Evolutionary conservation across 2,113 vertebrate genomes (phyloP).

Genomic region (Ia io): DNA sequence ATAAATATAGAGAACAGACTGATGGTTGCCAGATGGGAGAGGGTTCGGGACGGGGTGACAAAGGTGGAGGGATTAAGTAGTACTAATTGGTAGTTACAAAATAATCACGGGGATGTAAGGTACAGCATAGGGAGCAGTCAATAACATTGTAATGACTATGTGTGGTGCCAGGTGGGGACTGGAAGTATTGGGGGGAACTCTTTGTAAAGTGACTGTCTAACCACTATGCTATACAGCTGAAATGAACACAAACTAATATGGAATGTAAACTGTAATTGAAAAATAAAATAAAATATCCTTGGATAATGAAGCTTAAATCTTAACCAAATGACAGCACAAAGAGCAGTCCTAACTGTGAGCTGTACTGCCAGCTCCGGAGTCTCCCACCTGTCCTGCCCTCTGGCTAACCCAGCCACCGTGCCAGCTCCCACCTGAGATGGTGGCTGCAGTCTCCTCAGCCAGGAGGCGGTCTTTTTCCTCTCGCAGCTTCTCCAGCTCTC

Average conservation of each 20-base stretch:
- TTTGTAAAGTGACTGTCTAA: background rate
- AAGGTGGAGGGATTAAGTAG: background rate
- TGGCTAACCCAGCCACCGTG: fast-evolving
- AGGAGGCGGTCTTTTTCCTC: conserved; percentile 95
- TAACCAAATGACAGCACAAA: background rate
- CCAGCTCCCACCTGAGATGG: conserved; percentile 89
- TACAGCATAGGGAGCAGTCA: background rate
- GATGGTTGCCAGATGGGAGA: background rate
- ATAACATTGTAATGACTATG: background rate
- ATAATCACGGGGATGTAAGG: background rate
- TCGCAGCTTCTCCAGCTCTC: conserved; percentile 94
- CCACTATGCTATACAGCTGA: background rate
- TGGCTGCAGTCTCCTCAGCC: conserved; percentile 96
- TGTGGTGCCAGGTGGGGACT: background rate
- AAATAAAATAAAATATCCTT: background rate
- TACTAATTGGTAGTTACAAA: background rate
- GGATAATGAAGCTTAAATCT: background rate
- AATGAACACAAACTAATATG: background rate
- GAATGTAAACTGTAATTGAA: background rate
- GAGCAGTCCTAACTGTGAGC: background rate
- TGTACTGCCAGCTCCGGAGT: background rate
- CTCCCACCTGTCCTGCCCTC: background rate
- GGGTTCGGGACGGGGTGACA: background rate
- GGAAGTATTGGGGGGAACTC: background rate
- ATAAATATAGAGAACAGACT: background rate